These are phyloP conservation scores for Ophraella communa DNA, from an alignment of 2,888 invertebrate genomes.

Conservation along the genomic window DNA sequence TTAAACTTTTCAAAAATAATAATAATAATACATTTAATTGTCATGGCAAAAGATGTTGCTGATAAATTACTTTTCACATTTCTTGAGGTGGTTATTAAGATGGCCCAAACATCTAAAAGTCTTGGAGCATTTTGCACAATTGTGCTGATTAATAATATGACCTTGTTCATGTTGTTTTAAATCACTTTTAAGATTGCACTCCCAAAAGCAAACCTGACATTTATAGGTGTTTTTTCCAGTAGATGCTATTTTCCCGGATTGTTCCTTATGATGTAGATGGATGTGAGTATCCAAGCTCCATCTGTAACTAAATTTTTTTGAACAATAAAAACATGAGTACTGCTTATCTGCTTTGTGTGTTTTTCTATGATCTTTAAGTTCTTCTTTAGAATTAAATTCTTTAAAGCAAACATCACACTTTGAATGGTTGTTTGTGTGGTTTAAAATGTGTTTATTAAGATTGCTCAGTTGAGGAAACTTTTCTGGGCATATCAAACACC, in stretches of 20 bases:
- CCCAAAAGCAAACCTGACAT: not conserved
- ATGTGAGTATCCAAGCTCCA: conserved; percentile 7
- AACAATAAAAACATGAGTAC: not conserved
- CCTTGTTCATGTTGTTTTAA: not conserved
- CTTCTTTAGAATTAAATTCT: not conserved
- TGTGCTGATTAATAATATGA: not conserved
- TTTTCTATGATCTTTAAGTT: not conserved
- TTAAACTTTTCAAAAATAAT: too few relatives aligned
- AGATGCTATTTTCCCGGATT: too few relatives aligned
- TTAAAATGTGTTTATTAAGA: conserved; percentile 2
- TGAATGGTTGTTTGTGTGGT: not conserved
- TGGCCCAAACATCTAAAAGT: not conserved
- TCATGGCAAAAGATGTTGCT: too few relatives aligned
- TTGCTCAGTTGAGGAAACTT: conserved; percentile 13
- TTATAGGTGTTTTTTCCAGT: not conserved
- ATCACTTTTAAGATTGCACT: not conserved
- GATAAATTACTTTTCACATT: not conserved
- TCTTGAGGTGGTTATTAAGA: not conserved
- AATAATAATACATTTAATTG: too few relatives aligned
- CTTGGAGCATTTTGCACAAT: not conserved
- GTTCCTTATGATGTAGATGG: not conserved
- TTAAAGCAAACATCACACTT: not conserved
- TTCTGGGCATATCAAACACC: not conserved
- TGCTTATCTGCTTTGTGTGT: not conserved
- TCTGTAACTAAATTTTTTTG: conserved; percentile 4